Evolutionary conservation across 2,797 vertebrate genomes (phyloP), one percentile per base, ranked within the genome.

Genomic region (Luscinia luscinia): DNA sequence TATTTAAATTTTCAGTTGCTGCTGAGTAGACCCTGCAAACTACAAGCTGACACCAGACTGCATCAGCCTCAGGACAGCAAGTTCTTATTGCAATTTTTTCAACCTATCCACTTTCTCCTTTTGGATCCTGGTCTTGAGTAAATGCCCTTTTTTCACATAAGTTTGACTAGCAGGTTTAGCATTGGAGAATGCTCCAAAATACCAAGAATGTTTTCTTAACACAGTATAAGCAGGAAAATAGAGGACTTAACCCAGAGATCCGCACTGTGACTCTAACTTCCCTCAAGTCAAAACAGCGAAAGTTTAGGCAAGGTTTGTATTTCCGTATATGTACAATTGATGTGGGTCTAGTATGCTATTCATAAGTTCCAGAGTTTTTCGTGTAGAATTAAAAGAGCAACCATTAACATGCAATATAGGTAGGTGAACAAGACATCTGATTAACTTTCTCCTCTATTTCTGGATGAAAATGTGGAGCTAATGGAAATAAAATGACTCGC

Each of bases 401-500:
- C 28, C 14, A 91, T 96, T 95, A 94, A 58, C 34, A 89, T 70
- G 81, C 90, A 89, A 28, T 6, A 4, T 54, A 61, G 49, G 84
- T 94, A 94, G 86, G 86, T 92, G 78, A 95, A 41, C 48, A 81
- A 82, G 52, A 85, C 34, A 80, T 89, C 86, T 77, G 92, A 94
- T 90, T 95, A 89, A 64, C 58, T 93, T 95, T 93, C 76, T 80
- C 43, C 66, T 90, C 48, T 70, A 28, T 84, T 94, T 92, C 64
- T 84, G 80, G 67, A 82, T 84, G 57, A 69, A 90, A 95, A 93
- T 79, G n/a, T 70, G 58, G 52, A 72, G 85, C 68, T 94, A 94
- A 96, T 93, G 86, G 81, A 70, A 95, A 94, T 79, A 79, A 95
- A 96, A 95, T 90, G 3, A 79, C 75, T 90, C 94, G 41, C 18